Evolutionary conservation across 2,888 invertebrate genomes (phyloP), one percentile per base, ranked within the genome.

Genomic region (Fragum sueziense): DNA sequence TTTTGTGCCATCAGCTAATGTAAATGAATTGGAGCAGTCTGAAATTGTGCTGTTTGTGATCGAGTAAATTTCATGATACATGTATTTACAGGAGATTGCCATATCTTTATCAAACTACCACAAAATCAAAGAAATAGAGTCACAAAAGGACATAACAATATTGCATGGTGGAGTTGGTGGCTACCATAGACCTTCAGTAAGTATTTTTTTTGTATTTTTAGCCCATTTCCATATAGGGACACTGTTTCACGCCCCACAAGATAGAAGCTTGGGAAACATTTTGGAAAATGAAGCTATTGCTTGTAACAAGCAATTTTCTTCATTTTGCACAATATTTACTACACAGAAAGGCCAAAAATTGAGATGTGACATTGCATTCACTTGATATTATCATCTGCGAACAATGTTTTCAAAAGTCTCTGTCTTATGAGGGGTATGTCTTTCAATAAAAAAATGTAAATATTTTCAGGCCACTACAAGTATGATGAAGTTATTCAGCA

Each of bases 141-240:
- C 76, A 9, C 65, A 84, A n/a, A 87, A 87, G 67, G 90, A 88
- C 52, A 87, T 91, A 17, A 86, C 87, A 31, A 88, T 91, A 34
- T 80, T 91, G 65, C 90, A 90, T 78, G 88, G 90, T 25, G 88
- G 89, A 0, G 85, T 89, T 1, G 89, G 90, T 3, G 90, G 89
- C 4, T 88, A 88, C 62, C 78, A 86, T 51, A 78, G 89, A 70
- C 76, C 77, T 72, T 84, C 86, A 14, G 89, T 88, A 73, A 84
- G 87, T 81, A 11, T 47, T 25, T n/a, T 11, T 54, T 54, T 11
- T 2, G 20, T 2, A 37, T 14, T 37, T 14, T 37, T 37, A 37
- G 14, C 37, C 37, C 37, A 37, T 37, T 37, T 9, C 37, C 37
- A 9, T 37, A 37, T 9, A 37, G 14, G 14, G 6, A 9, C 37